Conservation (phyloP, 2,888 invertebrate genomes). For the Serrognathus titanus region DNA sequence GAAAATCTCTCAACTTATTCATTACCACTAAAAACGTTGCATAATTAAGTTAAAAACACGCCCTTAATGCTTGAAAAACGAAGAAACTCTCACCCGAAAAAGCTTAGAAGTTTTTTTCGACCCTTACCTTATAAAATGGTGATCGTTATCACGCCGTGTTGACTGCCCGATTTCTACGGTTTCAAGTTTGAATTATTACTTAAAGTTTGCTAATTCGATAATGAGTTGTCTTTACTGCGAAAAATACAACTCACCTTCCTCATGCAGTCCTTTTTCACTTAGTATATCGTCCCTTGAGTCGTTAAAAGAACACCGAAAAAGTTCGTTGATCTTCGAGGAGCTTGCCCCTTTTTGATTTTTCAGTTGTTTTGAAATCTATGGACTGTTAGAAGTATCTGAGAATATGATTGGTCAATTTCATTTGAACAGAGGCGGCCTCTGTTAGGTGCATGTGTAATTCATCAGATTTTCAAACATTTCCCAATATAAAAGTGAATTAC, state of each 20-base stretch:
- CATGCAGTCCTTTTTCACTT: no score
- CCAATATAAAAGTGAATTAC: no score
- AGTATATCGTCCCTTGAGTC: no score
- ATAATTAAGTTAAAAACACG: no score
- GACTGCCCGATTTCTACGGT: background rate
- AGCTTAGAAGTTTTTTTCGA: conserved; percentile 4
- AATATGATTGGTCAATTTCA: conserved; percentile 32
- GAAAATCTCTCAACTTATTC: no score
- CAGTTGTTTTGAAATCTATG: conserved; percentile 41
- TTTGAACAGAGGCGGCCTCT: conserved; percentile 9
- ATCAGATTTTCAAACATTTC: no score
- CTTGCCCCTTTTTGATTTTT: conserved; percentile 34
- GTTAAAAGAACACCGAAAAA: conserved; percentile 8
- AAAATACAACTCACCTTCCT: no score
- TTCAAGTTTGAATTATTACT: background rate
- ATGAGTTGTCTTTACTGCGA: no score
- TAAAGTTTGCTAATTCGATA: conserved; percentile 8
- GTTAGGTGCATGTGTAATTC: background rate
- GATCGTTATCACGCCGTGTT: conserved; percentile 8
- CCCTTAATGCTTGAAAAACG: no score
- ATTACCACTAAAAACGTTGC: no score
- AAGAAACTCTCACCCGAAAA: no score
- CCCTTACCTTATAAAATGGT: conserved; percentile 10
- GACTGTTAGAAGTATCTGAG: conserved; percentile 29
- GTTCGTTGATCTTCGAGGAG: conserved; percentile 26